phyloP scores from a whole-genome alignment of 2,888 invertebrate species.

The Temnothorax rugatulus region DNA sequence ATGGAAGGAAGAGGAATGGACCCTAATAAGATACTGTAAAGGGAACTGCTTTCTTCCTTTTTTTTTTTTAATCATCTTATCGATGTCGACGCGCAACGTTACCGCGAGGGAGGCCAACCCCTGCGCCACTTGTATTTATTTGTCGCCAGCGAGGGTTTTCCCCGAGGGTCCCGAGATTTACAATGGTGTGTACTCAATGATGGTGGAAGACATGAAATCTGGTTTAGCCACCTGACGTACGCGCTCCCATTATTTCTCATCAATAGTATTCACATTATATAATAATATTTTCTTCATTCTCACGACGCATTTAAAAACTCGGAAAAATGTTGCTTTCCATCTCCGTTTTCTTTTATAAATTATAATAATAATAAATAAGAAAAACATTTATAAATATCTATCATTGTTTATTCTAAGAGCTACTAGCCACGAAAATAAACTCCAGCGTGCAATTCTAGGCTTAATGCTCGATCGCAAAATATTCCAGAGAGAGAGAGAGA shows the following conservation, averaged over 20 bases:
- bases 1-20: neutral
- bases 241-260: neutral
- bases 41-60: conserved; percentile 60
- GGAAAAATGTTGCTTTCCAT: neutral
- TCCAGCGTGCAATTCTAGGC: neutral
- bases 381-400: conserved; percentile 13
- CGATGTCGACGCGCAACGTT: conserved; percentile 60
- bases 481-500: neutral
- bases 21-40: conserved; percentile 53
- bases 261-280: neutral
- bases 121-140: conserved; percentile 76
- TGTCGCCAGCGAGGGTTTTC: conserved; percentile 71
- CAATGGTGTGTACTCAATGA: conserved; percentile 41
- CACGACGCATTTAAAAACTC: neutral
- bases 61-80: conserved; percentile 64
- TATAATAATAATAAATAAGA: neutral
- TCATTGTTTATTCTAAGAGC: neutral
- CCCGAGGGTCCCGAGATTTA: conserved; percentile 63
- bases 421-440: neutral
- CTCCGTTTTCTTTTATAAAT: neutral
- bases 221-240: neutral
- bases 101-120: conserved; percentile 63
- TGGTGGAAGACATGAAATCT: neutral
- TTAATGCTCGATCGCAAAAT: neutral
- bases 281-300: neutral